Percentiles rank a stretch among this genome's conserved stretches.
Conservation (phyloP, 1,140 invertebrate genomes). For the Danaus melanippus region DNA sequence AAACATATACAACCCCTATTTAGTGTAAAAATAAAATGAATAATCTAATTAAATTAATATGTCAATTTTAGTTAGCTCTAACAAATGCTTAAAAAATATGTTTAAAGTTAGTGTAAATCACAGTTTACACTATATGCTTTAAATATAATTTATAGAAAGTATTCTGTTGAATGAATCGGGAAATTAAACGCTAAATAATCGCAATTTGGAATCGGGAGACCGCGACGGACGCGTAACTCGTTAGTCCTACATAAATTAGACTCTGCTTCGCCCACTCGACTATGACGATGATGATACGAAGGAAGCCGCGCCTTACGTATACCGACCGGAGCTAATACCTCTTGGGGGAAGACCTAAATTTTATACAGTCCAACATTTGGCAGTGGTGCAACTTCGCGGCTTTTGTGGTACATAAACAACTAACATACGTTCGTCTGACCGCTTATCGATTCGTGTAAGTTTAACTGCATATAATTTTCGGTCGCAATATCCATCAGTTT, state of each 20-base stretch:
- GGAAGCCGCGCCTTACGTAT: slow-evolving; percentile 36
- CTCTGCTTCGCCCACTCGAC: slow-evolving; percentile 36
- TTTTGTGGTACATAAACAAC: slow-evolving; percentile 67
- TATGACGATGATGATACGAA: slow-evolving; percentile 53
- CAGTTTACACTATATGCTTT: too few relatives aligned
- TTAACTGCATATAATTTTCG: slow-evolving; percentile 59
- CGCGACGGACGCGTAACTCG: slow-evolving; percentile 41
- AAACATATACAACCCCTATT: too few relatives aligned
- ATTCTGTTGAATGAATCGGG: too few relatives aligned
- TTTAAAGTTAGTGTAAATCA: too few relatives aligned
- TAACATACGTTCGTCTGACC: slow-evolving; percentile 49
- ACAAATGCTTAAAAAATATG: too few relatives aligned
- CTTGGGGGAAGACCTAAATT: slow-evolving; percentile 54
- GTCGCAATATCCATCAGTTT: slow-evolving; percentile 49
- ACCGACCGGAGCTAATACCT: slow-evolving; percentile 44
- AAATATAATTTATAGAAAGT: too few relatives aligned
- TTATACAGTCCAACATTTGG: slow-evolving; percentile 54
- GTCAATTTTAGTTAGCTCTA: too few relatives aligned
- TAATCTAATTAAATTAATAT: too few relatives aligned
- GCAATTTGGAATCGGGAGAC: slow-evolving; percentile 48
- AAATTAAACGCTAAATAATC: slow-evolving; percentile 12
- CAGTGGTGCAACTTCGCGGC: slow-evolving; percentile 56
- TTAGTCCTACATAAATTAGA: slow-evolving; percentile 47
- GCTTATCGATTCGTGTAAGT: slow-evolving; percentile 61
- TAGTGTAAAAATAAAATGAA: too few relatives aligned